Evolutionary conservation across 2,797 vertebrate genomes (phyloP), one percentile per base, ranked within the genome.

Genomic region (Phataginus tricuspis): DNA sequence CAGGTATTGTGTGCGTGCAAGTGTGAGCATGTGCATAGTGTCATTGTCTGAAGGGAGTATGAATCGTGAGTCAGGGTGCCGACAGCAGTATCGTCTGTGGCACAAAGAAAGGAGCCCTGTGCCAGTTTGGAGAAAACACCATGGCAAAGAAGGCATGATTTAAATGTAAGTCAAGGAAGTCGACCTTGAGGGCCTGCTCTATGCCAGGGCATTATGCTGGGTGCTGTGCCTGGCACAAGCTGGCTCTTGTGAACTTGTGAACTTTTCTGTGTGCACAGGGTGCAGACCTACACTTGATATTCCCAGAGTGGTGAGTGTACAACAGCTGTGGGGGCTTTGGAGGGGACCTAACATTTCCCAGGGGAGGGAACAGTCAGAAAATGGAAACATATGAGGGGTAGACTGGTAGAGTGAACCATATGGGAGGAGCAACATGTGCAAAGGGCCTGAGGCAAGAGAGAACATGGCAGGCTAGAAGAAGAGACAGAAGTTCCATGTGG

Each of bases 151-250:
- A n/a, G 53, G 21, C 23, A 19, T n/a, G 2, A 42, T 74, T n/a
- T 71, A 64, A 84, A 66, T 34, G 64, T 42, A 91, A 71, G 49
- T 42, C 68, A 51, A 75, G 63, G 45, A 94, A 64, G 34, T 63
- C 37, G 57, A 18, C 61, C 49, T 80, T 2, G 21, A 37, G 74
- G 7, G 7, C 13, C 16, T 63, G 11, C 53, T 85, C 2, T 4
- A 15, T 77, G 61, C 77, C 55, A 39, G 53, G 53, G 31, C 37
- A 16, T 39, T 39, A 19, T 51, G 27, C n/a, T 64, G 64, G n/a
- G 64, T 31, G 5, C 61, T 68, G n/a, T 31, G 64, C 79, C 21
- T 45, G 57, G 11, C 64, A 66, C 53, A 59, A 7, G n/a, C 37
- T 4, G 8, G 63, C 63, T 69, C 77, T 80, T 53, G 49, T 61